A percentile compares a stretch with the other conserved stretches of the same genome.
Conservation (phyloP, 2,888 invertebrate genomes). For the Calameuta pallipes region DNA sequence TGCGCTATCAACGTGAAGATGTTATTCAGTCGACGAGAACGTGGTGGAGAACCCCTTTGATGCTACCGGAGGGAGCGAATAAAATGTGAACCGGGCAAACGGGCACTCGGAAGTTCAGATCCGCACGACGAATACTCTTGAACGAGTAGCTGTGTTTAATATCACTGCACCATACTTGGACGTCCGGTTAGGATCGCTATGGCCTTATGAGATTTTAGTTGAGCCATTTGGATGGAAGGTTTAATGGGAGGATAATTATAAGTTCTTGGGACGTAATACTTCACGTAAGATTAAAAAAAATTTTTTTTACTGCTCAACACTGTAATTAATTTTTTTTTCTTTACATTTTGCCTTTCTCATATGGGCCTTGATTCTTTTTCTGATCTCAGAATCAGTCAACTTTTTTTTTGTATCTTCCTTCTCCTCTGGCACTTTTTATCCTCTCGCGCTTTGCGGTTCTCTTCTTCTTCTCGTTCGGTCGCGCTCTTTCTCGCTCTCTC, state of each 20-base stretch:
- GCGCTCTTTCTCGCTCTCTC: conserved; percentile 6
- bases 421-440: background rate
- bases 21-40: background rate
- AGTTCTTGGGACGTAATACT: background rate
- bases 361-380: conserved; percentile 1
- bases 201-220: background rate
- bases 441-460: background rate
- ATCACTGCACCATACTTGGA: conserved; percentile 47
- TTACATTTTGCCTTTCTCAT: background rate
- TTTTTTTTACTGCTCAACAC: background rate
- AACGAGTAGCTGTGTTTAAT: conserved; percentile 43
- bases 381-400: background rate
- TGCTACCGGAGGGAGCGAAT: background rate
- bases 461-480: background rate
- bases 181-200: background rate
- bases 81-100: conserved; percentile 23
- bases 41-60: background rate
- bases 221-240: background rate
- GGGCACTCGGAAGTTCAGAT: conserved; percentile 55
- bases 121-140: conserved; percentile 48
- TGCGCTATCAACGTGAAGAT: background rate
- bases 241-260: background rate
- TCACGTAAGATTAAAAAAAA: background rate
- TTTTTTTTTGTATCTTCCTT: conserved; percentile 11
- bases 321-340: background rate